Evolutionary conservation across 2,113 vertebrate genomes (phyloP).

Genomic region (Cebus imitator): DNA sequence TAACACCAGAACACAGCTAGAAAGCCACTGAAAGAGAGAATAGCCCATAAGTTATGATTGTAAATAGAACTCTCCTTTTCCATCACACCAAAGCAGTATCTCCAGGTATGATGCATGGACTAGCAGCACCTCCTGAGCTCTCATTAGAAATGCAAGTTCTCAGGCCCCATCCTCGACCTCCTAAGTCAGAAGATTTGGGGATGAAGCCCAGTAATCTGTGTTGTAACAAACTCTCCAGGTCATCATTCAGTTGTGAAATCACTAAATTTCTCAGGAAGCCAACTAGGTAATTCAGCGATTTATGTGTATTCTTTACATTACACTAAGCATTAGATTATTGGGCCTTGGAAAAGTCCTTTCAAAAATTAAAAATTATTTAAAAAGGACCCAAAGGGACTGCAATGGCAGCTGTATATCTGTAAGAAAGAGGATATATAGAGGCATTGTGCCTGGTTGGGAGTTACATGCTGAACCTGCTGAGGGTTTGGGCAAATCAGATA

Average conservation of each 20-base stretch:
- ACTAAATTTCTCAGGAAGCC: neutral
- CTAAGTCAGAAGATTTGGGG: neutral
- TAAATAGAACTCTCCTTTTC: neutral
- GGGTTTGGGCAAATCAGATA: neutral
- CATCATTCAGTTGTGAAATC: neutral
- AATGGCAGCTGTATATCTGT: no score
- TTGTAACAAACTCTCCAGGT: neutral
- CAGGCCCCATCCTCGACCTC: no score
- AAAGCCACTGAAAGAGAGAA: neutral
- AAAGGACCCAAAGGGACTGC: neutral
- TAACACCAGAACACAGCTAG: rapidly evolving
- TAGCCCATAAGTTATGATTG: neutral
- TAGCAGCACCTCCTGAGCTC: neutral
- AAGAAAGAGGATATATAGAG: no score
- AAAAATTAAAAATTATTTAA: neutral
- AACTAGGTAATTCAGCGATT: neutral
- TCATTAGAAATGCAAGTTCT: neutral
- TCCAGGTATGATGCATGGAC: neutral
- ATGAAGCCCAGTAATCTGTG: neutral
- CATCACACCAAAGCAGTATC: rapidly evolving
- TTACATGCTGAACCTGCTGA: neutral
- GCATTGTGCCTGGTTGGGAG: rapidly evolving
- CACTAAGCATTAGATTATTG: neutral
- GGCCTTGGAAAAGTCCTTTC: neutral
- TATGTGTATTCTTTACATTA: no score